These are phyloP conservation scores for Nannoperca australis DNA, from an alignment of 2,797 vertebrate species.

Conservation along the genomic window DNA sequence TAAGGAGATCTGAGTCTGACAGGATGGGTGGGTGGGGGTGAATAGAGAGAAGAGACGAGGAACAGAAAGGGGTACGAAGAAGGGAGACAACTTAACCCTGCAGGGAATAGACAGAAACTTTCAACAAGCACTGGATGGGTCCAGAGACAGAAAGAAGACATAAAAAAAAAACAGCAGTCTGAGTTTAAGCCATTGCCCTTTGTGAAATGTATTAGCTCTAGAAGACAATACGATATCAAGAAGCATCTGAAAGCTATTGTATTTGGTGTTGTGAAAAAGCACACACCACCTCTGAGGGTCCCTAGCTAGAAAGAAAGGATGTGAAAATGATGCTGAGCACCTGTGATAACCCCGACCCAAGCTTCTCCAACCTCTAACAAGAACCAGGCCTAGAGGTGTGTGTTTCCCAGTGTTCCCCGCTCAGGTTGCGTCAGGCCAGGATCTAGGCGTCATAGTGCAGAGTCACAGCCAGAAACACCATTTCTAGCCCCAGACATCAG, in stretches of 20 bases:
- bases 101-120: slow-evolving; percentile 30
- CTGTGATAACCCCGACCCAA: slow-evolving; percentile 24
- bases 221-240: slow-evolving; percentile 25
- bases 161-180: slow-evolving; percentile 10
- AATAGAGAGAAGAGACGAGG: slow-evolving; percentile 13
- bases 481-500: slow-evolving; percentile 60
- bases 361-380: slow-evolving; percentile 54
- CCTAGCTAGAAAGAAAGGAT: background rate
- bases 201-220: slow-evolving; percentile 21
- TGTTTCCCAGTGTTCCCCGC: slow-evolving; percentile 51
- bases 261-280: slow-evolving; percentile 15
- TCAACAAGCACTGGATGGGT: slow-evolving; percentile 35
- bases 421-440: slow-evolving; percentile 45
- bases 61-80: slow-evolving; percentile 15
- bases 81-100: slow-evolving; percentile 12
- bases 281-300: slow-evolving; percentile 23
- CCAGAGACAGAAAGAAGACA: slow-evolving; percentile 5
- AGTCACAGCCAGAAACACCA: slow-evolving; percentile 28
- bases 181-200: slow-evolving; percentile 20
- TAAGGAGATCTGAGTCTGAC: slow-evolving; percentile 48
- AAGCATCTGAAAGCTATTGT: slow-evolving; percentile 35
- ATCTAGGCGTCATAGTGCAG: slow-evolving; percentile 55
- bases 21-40: background rate
- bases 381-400: slow-evolving; percentile 39
- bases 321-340: slow-evolving; percentile 45